These are phyloP conservation scores for Hypolimnas misippus DNA, from an alignment of 2,888 invertebrate species.

Conservation along the genomic window DNA sequence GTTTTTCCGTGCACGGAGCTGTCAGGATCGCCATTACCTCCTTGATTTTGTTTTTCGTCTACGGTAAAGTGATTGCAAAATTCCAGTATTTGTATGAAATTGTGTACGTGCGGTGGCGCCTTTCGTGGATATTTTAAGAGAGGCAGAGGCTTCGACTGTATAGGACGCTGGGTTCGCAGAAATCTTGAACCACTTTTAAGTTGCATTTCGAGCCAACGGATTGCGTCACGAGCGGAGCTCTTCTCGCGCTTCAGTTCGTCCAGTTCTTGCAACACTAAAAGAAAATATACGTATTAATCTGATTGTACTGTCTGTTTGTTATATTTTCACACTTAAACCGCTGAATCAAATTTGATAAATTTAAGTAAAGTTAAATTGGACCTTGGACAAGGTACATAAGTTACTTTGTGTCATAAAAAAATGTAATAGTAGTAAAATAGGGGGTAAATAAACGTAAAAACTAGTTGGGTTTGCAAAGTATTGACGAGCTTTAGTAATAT, in stretches of 20 bases:
- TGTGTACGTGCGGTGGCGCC: slow-evolving; percentile 81
- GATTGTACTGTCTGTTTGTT: no score
- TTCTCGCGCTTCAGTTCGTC: slow-evolving; percentile 95
- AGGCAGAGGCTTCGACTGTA: slow-evolving; percentile 89
- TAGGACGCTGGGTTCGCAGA: slow-evolving; percentile 93
- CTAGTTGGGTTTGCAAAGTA: no score
- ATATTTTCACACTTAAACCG: no score
- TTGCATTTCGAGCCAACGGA: slow-evolving; percentile 96
- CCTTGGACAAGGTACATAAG: no score
- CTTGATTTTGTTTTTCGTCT: slow-evolving; percentile 65
- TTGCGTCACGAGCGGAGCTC: slow-evolving; percentile 93
- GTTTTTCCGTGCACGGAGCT: slow-evolving; percentile 62
- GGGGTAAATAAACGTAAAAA: no score
- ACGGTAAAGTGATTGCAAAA: slow-evolving; percentile 90
- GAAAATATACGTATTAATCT: background rate
- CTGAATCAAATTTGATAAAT: no score
- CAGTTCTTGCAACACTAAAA: slow-evolving; percentile 92
- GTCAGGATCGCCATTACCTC: slow-evolving; percentile 70
- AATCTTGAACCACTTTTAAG: slow-evolving; percentile 94
- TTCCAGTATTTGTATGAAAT: slow-evolving; percentile 92
- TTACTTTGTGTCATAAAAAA: no score
- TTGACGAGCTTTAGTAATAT: no score
- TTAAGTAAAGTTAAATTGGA: no score
- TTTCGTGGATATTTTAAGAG: slow-evolving; percentile 79
- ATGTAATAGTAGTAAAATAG: no score